Base-by-base conservation (phyloP, 2,888 invertebrate genomes). In the Plebejus anna region DNA sequence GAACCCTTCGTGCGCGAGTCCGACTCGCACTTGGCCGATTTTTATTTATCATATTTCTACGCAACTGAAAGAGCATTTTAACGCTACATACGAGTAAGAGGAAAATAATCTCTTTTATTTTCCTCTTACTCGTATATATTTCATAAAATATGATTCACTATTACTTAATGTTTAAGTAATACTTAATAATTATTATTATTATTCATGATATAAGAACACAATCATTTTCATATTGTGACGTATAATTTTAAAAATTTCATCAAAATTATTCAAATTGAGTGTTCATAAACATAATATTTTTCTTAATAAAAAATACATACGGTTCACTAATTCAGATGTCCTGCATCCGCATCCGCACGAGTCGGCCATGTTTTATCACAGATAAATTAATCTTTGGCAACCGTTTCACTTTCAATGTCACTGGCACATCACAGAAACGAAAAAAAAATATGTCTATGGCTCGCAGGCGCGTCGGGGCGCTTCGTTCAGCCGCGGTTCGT, bases 401-500 rank as follows among this genome's bases (percentile, higher is more conserved):
- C 16, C 28, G 51, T 55, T 70, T 80, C 80, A 82, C 82, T 79
- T 76, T 57, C 80, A 82, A 80, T 79, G 80, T 82, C 88, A 87
- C 88, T 83, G 79, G 82, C 87, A 89, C 87, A 82, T 84, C 84
- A 86, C 83, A 82, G 81, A 71, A 77, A 75, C 55, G 55, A 79
- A 76, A 61, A 76, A 76, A 76, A 78, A 76, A 77, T 76, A 22
- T 78, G 78, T 79, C 79, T 79, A 79, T 79, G 77, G 79, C 70
- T 75, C 79, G 78, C 79, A 80, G 79, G 78, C 79, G 78, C 77
- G 80, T 80, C 79, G 80, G 82, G 82, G 81, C 80, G 90, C 86
- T 88, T 86, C 86, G 92, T 91, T 90, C 92, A 88, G 89, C 88
- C 85, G 92, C 89, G 86, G 89, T 89, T 89, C 88, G 84, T 90